Conservation (phyloP, 2,113 vertebrate species). For the Cryptotis parvus region DNA sequence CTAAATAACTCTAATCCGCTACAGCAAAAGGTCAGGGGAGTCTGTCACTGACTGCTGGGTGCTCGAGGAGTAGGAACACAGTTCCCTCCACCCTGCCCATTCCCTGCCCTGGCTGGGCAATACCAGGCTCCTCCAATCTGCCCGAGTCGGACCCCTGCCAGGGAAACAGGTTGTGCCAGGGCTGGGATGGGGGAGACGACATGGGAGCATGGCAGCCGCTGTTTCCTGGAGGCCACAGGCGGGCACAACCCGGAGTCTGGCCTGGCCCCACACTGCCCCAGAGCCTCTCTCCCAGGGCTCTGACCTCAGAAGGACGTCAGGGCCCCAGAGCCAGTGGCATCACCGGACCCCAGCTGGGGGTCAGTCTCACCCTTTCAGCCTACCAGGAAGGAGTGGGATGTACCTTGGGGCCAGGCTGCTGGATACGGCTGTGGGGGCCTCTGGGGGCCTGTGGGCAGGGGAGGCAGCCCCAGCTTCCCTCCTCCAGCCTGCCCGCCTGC, state of each 20-base stretch:
- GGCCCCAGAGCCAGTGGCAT: background rate
- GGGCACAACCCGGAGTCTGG: conserved; percentile 69
- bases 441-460: background rate
- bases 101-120: conserved; percentile 64
- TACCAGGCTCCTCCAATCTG: conserved; percentile 77
- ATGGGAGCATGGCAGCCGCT: conserved; percentile 68
- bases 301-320: background rate
- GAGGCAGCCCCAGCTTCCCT: conserved; percentile 59
- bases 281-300: conserved; percentile 25
- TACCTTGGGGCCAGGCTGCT: background rate
- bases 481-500: conserved; percentile 33
- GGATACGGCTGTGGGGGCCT: background rate
- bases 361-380: background rate
- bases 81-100: conserved; percentile 2
- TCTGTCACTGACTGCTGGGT: background rate
- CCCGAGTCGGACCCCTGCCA: conserved; percentile 69
- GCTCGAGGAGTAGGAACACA: conserved; percentile 35
- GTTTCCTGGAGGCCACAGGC: conserved; percentile 78
- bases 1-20: conserved; percentile 25
- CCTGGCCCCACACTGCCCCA: conserved; percentile 47
- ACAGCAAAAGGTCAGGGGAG: conserved; percentile 25
- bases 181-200: background rate
- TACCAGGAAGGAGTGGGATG: background rate
- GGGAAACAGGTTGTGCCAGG: conserved; percentile 80
- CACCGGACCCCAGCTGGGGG: background rate